phyloP scores from a whole-genome alignment of 1,140 invertebrate genomes.

The Eueides isabella region DNA sequence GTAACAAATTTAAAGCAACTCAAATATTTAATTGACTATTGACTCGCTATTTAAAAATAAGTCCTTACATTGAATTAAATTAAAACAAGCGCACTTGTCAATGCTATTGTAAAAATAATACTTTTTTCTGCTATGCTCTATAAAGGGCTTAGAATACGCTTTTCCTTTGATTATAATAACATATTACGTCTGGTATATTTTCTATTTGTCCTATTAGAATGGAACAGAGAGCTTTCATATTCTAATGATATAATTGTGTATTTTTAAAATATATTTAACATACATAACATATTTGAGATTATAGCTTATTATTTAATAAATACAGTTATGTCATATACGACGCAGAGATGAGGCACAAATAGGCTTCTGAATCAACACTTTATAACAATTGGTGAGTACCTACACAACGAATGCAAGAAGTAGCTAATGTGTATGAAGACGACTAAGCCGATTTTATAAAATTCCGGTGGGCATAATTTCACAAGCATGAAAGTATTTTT shows the following conservation, averaged over 20 bases:
- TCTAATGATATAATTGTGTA: no score
- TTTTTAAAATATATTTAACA: no score
- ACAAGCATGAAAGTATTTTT: slow-evolving; percentile 61
- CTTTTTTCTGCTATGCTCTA: background rate
- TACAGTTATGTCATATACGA: no score
- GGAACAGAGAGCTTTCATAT: no score
- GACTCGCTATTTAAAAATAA: background rate
- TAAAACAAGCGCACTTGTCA: background rate
- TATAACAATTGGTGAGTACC: no score
- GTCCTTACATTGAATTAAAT: background rate
- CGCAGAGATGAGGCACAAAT: no score
- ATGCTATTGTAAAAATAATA: background rate
- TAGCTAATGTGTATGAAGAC: slow-evolving; percentile 22
- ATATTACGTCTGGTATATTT: no score
- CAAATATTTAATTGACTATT: background rate
- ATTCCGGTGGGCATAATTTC: slow-evolving; percentile 48
- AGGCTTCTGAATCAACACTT: no score
- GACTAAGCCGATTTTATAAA: slow-evolving; percentile 39
- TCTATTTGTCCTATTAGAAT: no score
- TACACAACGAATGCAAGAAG: background rate
- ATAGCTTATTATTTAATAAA: no score
- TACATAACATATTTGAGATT: no score
- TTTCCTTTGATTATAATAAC: no score
- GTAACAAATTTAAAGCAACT: background rate
- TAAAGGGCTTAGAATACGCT: background rate